Evolutionary conservation across 2,888 invertebrate genomes (phyloP).

Genomic region (Eulithis prunata): DNA sequence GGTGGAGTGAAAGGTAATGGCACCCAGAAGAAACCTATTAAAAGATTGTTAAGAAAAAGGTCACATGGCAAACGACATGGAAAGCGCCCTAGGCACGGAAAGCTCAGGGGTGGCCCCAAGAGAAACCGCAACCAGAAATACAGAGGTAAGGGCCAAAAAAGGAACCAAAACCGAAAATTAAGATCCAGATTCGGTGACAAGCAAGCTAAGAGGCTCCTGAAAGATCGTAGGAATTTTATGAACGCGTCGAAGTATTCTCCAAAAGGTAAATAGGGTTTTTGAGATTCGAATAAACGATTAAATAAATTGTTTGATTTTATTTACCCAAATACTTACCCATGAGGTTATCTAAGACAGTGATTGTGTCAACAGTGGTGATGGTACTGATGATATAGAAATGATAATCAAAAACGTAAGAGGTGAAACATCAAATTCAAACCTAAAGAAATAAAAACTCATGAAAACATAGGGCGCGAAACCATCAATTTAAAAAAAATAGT

Average conservation of each 20-base stretch:
- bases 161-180: not conserved
- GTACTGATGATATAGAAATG: not conserved
- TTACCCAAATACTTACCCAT: constrained; percentile 7
- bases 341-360: not conserved
- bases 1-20: not conserved
- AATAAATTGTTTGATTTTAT: constrained; percentile 21
- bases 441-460: not conserved
- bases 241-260: constrained; percentile 6
- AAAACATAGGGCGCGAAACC: not conserved
- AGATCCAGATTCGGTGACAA: constrained; percentile 8
- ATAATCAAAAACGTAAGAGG: not conserved
- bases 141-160: not conserved
- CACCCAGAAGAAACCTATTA: constrained; percentile 2
- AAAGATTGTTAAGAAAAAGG: constrained; percentile 3
- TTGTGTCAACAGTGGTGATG: not conserved
- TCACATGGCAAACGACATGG: not conserved
- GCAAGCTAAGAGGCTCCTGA: constrained; percentile 1
- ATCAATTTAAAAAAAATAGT: not conserved
- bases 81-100: constrained; percentile 2
- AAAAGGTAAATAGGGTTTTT: constrained; percentile 27
- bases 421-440: too few species aligned
- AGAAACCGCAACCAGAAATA: constrained; percentile 11
- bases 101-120: constrained; percentile 1
- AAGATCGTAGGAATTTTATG: constrained; percentile 10
- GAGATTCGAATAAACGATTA: constrained; percentile 24